Conservation (phyloP, 2,113 vertebrate species). For the Dipodomys ordii region DNA sequence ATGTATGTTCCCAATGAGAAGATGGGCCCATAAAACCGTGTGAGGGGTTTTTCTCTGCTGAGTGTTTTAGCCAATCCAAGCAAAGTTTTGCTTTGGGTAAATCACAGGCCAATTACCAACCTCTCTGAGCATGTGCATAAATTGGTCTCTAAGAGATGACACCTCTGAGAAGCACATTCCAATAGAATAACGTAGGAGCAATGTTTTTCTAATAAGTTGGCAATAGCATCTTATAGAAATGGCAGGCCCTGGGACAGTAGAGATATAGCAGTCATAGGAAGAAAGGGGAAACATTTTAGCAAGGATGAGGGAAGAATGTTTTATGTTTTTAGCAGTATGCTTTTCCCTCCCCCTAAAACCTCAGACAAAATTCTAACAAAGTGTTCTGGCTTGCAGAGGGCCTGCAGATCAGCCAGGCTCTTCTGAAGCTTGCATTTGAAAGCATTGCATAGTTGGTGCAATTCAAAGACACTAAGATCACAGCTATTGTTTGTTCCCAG, state of each 20-base stretch:
- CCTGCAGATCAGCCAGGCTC: slow-evolving; percentile 1
- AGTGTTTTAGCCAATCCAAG: slow-evolving; percentile 73
- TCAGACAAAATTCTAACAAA: slow-evolving; percentile 68
- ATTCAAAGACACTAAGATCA: slow-evolving; percentile 79
- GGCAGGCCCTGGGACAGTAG: slow-evolving; percentile 40
- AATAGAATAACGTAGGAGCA: slow-evolving; percentile 65
- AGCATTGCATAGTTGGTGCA: slow-evolving; percentile 52
- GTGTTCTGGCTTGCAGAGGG: slow-evolving; percentile 66
- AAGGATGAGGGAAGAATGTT: slow-evolving; percentile 31
- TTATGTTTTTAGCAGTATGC: slow-evolving; percentile 70
- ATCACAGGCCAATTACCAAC: slow-evolving; percentile 82
- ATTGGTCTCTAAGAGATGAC: slow-evolving; percentile 73
- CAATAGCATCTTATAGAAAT: slow-evolving; percentile 65
- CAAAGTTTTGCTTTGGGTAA: slow-evolving; percentile 77
- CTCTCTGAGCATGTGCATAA: slow-evolving; percentile 66
- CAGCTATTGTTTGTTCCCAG: slow-evolving; percentile 65
- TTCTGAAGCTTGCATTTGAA: slow-evolving; percentile 71
- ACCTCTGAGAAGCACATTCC: slow-evolving; percentile 69
- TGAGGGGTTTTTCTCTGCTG: slow-evolving; percentile 77
- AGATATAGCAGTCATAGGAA: slow-evolving; percentile 51
- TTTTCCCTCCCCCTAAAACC: slow-evolving; percentile 47
- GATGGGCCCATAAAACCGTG: slow-evolving; percentile 82
- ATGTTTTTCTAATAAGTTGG: slow-evolving; percentile 72
- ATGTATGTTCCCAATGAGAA: slow-evolving; percentile 83
- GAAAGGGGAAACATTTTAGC: not conserved